Conservation (phyloP, 2,888 invertebrate species). For the Amiota communis region DNA sequence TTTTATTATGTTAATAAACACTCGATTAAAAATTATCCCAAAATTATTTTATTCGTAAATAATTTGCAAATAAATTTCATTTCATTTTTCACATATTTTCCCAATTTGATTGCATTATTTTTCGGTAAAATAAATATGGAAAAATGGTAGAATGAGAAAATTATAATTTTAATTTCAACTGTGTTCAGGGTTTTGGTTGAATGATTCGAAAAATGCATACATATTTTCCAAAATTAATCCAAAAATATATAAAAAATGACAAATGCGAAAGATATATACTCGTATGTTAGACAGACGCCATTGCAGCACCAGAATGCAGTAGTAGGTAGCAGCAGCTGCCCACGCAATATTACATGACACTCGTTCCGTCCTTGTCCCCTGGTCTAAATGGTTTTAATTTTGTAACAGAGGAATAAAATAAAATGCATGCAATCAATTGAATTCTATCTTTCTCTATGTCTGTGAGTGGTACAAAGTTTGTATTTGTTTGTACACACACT, state of each 20-base stretch:
- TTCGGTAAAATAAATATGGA: too few relatives aligned
- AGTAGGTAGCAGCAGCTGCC: not conserved
- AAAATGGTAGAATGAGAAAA: conserved; percentile 3
- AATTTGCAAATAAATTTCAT: conserved; percentile 38
- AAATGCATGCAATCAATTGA: not conserved
- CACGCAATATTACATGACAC: conserved; percentile 13
- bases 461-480: too few relatives aligned
- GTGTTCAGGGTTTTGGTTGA: conserved; percentile 33
- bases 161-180: conserved; percentile 51
- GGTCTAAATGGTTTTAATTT: not conserved
- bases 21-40: conserved; percentile 68
- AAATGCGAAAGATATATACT: too few relatives aligned
- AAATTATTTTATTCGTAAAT: too few relatives aligned
- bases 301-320: not conserved
- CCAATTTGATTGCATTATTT: not conserved
- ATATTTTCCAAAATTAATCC: conserved; percentile 52
- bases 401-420: not conserved
- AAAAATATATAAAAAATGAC: conserved; percentile 9
- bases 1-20: conserved; percentile 68
- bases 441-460: too few relatives aligned
- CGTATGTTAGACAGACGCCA: not conserved
- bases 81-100: conserved; percentile 44
- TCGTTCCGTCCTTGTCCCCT: not conserved
- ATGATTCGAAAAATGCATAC: conserved; percentile 30
- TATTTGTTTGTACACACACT: too few relatives aligned